phyloP scores from a whole-genome alignment of 2,888 invertebrate species.

The Aleiodes leptofemur region DNA sequence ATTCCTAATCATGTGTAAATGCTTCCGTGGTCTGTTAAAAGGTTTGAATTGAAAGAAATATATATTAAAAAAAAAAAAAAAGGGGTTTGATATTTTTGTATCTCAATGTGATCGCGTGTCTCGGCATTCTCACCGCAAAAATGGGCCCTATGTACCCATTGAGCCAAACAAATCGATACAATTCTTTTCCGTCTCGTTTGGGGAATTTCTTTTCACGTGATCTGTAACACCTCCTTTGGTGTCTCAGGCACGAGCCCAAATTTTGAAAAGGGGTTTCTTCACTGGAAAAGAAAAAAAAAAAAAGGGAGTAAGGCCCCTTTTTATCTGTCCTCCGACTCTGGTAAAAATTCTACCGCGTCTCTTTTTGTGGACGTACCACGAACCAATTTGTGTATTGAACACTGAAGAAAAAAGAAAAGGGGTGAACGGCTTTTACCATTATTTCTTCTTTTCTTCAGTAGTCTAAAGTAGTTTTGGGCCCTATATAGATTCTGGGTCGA shows the following conservation, averaged over 20 bases:
- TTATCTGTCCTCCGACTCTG: neutral
- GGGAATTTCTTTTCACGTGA: constrained; percentile 57
- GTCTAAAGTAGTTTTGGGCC: constrained; percentile 47
- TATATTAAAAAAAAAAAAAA: constrained; percentile 1
- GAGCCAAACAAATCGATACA: constrained; percentile 46
- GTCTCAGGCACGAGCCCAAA: constrained; percentile 52
- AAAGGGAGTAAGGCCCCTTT: constrained; percentile 17
- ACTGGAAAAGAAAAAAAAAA: neutral
- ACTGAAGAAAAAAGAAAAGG: constrained; percentile 62
- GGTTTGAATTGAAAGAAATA: neutral
- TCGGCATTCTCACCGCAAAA: constrained; percentile 38
- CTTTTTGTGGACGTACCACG: constrained; percentile 60
- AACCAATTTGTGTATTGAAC: constrained; percentile 73
- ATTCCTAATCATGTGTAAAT: neutral
- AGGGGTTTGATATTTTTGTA: constrained; percentile 21
- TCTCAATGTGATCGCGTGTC: constrained; percentile 43
- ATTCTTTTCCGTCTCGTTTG: constrained; percentile 43
- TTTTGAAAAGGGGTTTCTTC: constrained; percentile 52
- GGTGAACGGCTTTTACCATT: constrained; percentile 28
- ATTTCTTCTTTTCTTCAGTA: constrained; percentile 5
- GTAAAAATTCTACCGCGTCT: constrained; percentile 43
- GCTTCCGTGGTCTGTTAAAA: neutral
- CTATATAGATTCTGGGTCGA: constrained; percentile 65
- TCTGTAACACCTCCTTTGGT: constrained; percentile 67
- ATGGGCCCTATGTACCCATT: constrained; percentile 41